Conservation (phyloP, 2,113 vertebrate genomes). For the Gasterosteus nipponicus region DNA sequence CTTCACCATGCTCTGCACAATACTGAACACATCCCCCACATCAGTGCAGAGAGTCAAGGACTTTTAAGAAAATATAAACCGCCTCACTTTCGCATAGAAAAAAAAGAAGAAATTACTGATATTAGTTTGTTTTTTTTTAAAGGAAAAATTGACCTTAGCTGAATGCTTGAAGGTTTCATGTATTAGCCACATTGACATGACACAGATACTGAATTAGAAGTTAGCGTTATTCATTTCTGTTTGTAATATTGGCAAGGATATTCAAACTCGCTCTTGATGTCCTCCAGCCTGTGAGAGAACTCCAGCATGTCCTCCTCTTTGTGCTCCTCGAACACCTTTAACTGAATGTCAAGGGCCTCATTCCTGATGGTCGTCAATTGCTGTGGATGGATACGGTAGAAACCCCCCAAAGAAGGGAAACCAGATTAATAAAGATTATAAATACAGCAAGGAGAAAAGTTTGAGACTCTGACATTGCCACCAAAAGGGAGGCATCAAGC, state of each 20-base stretch:
- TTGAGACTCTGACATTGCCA: conserved; percentile 5
- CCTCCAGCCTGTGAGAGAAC: conserved; percentile 93
- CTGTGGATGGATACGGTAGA: conserved; percentile 50
- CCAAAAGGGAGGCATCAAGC: not conserved
- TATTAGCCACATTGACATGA: not conserved
- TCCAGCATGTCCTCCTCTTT: conserved; percentile 97
- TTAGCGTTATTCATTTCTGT: not conserved
- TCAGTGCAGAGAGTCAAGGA: conserved; percentile 90
- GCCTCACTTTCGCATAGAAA: not conserved
- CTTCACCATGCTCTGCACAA: conserved; percentile 90
- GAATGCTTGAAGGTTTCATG: not conserved
- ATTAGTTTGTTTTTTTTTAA: not conserved
- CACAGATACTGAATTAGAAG: conserved; percentile 17
- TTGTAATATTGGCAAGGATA: conserved; percentile 87
- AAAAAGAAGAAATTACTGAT: conserved; percentile 21
- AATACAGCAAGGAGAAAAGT: not conserved
- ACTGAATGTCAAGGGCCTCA: conserved; percentile 95
- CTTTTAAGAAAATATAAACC: conserved; percentile 19
- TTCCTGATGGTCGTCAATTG: conserved; percentile 83
- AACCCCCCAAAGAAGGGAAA: conserved; percentile 2
- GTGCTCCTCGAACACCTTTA: conserved; percentile 96
- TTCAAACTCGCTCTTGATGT: conserved; percentile 93
- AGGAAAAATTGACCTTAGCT: conserved; percentile 1
- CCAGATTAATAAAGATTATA: not conserved
- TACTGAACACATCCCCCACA: conserved; percentile 90